A percentile compares a stretch with the other conserved stretches of the same genome.
Conservation (phyloP, 30 jellyfish, hydroid and myxozoan genomes). For the Euphysa ruthae region DNA sequence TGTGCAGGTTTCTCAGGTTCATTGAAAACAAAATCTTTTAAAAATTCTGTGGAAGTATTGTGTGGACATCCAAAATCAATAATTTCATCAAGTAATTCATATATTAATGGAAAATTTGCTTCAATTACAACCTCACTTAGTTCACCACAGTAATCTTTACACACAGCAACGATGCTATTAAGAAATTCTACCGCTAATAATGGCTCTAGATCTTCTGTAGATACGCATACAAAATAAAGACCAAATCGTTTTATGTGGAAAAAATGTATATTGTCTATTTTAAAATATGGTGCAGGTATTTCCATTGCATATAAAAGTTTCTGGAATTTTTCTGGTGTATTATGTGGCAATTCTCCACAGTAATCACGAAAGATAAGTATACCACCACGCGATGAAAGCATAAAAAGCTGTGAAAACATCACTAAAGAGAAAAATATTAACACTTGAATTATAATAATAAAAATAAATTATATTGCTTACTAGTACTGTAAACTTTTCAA, state of each 20-base stretch:
- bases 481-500: too few relatives aligned
- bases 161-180: constrained; percentile 66
- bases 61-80: constrained; percentile 96
- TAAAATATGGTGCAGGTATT: constrained; percentile 45
- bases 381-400: constrained; percentile 74
- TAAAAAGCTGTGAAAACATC: constrained; percentile 87
- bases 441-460: too few relatives aligned
- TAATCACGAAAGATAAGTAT: constrained; percentile 69
- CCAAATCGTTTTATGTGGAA: constrained; percentile 48
- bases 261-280: constrained; percentile 67
- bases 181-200: constrained; percentile 70
- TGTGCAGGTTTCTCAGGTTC: constrained; percentile 22
- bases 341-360: constrained; percentile 78
- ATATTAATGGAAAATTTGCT: constrained; percentile 71
- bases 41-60: constrained; percentile 58
- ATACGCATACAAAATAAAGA: constrained; percentile 71
- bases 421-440: not conserved
- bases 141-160: constrained; percentile 89
- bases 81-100: constrained; percentile 88
- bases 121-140: constrained; percentile 72
- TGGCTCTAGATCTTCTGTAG: constrained; percentile 58
- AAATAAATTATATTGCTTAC: too few relatives aligned
- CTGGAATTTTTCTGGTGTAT: constrained; percentile 76
- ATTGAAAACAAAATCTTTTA: constrained; percentile 66
- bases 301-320: constrained; percentile 27